These are phyloP conservation scores for Hyposoter dolosus DNA, from an alignment of 2,888 invertebrate species.

Conservation along the genomic window DNA sequence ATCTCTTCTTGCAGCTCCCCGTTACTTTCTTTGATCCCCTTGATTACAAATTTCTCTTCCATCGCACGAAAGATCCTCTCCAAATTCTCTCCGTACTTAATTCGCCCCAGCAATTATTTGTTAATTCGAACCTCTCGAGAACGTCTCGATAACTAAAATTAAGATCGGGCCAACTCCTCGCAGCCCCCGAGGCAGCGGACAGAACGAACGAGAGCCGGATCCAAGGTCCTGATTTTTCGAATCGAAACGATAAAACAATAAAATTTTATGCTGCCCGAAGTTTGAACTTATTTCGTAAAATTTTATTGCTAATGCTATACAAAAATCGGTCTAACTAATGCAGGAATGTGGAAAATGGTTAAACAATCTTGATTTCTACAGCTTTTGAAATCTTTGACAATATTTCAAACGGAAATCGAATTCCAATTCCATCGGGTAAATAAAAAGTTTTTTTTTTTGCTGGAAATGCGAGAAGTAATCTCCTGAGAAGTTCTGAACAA, in stretches of 20 bases:
- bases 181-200: not conserved
- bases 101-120: not conserved
- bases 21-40: not conserved
- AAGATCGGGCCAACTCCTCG: not conserved
- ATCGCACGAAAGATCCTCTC: not conserved
- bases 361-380: not conserved
- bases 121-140: not conserved
- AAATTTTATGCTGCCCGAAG: not conserved
- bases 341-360: not conserved
- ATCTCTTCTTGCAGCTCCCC: not conserved
- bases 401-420: not conserved
- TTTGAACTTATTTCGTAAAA: not conserved
- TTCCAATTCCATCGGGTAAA: not conserved
- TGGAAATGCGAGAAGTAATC: not conserved
- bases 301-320: slow-evolving; percentile 5
- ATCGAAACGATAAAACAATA: not conserved
- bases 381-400: not conserved
- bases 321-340: not conserved
- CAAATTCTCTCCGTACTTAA: not conserved
- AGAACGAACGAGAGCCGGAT: not conserved
- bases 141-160: slow-evolving; percentile 2
- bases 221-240: not conserved
- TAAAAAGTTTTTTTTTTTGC: not conserved
- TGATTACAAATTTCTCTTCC: not conserved
- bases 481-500: not conserved